Evolutionary conservation across 2,797 vertebrate species (phyloP).

Genomic region (Tamandua tetradactyla): DNA sequence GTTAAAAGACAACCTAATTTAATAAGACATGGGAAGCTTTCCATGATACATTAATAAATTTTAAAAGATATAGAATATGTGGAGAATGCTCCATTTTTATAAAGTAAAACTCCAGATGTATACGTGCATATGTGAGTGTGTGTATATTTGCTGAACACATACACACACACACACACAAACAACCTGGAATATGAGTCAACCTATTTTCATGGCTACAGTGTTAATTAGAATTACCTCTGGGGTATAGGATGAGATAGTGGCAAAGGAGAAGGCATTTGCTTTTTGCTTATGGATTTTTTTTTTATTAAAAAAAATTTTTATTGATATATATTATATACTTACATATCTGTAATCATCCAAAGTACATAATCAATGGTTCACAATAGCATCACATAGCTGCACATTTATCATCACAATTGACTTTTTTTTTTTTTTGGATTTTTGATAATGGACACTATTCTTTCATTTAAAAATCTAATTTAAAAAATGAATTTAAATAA

Average conservation of each 20-base stretch:
- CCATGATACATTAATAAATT: slow-evolving; percentile 28
- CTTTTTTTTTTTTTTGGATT: background rate
- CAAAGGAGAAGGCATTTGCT: slow-evolving; percentile 33
- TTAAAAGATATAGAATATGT: background rate
- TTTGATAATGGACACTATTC: background rate
- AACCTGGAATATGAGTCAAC: background rate
- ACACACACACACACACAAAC: background rate
- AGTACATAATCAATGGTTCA: too few relatives aligned
- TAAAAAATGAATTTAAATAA: background rate
- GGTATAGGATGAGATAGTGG: background rate
- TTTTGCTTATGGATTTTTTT: background rate
- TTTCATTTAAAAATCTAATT: slow-evolving; percentile 47
- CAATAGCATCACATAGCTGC: too few relatives aligned
- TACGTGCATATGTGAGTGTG: background rate
- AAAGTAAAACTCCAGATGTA: background rate
- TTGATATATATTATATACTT: too few relatives aligned
- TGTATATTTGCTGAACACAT: background rate
- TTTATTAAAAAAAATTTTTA: too few relatives aligned
- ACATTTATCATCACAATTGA: too few relatives aligned
- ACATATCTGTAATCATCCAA: too few relatives aligned
- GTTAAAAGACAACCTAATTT: slow-evolving; percentile 49
- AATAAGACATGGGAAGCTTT: slow-evolving; percentile 19
- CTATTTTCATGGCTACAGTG: background rate
- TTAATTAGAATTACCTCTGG: background rate
- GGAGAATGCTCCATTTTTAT: background rate